A percentile compares a stretch with the other conserved stretches of the same genome.
phyloP scores from a whole-genome alignment of 2,888 invertebrate species.

The Trichacis sp. region DNA sequence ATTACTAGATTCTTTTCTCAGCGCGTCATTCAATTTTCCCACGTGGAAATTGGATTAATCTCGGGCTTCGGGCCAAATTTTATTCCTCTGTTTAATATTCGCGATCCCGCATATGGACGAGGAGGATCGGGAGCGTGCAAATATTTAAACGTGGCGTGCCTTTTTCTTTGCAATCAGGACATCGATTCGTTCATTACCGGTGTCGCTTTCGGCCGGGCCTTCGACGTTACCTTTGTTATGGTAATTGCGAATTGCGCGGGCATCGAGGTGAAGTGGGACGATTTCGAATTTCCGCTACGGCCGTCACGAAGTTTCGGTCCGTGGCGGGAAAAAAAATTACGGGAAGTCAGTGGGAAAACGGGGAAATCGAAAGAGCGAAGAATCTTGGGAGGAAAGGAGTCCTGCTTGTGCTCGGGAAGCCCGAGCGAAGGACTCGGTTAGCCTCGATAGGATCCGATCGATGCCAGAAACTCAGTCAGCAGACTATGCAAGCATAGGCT shows the following conservation, averaged over 20 bases:
- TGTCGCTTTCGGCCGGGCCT: background rate
- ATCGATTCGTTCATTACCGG: conserved; percentile 1
- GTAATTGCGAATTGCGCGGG: background rate
- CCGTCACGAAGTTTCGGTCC: background rate
- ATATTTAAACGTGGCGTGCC: background rate
- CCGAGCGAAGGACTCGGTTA: conserved; percentile 4
- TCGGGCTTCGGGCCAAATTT: background rate
- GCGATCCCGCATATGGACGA: background rate
- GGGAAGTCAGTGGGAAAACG: background rate
- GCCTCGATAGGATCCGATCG: conserved; percentile 51
- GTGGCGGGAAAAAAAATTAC: background rate
- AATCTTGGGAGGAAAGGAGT: background rate
- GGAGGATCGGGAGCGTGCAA: background rate
- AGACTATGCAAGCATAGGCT: conserved; percentile 7
- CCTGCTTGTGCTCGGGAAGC: background rate
- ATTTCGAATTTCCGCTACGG: background rate
- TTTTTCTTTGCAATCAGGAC: conserved; percentile 3
- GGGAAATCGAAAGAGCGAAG: background rate
- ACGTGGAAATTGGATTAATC: background rate
- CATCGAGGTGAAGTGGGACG: background rate
- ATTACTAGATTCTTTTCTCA: too few relatives aligned
- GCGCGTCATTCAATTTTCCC: too few relatives aligned
- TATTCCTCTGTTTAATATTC: background rate
- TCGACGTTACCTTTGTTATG: background rate
- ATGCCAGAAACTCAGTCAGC: conserved; percentile 48